A percentile compares a stretch with the other conserved stretches of the same genome.
Conservation (phyloP, 2,888 invertebrate genomes). For the Perithous albicinctus region DNA sequence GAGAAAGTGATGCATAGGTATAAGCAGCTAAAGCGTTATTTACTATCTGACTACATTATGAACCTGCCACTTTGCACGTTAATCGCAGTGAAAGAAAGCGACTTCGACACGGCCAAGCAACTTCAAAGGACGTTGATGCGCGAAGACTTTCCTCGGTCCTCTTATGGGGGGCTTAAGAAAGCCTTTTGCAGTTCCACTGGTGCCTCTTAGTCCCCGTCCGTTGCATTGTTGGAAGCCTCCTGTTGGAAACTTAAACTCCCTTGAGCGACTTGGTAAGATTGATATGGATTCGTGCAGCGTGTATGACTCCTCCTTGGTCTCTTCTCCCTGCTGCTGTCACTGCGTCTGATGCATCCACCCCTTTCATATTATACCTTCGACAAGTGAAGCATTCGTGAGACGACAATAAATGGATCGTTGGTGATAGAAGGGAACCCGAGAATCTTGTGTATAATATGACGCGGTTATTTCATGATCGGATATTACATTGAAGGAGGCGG, state of each 20-base stretch:
- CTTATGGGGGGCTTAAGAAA: slow-evolving; percentile 35
- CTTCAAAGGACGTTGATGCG: slow-evolving; percentile 30
- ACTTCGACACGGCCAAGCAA: slow-evolving; percentile 12
- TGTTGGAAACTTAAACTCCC: slow-evolving; percentile 48
- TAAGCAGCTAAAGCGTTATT: neutral
- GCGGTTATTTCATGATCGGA: slow-evolving; percentile 50
- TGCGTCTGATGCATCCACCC: slow-evolving; percentile 10
- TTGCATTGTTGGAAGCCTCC: slow-evolving; percentile 49
- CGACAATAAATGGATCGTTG: slow-evolving; percentile 5
- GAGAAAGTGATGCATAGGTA: neutral
- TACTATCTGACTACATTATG: neutral
- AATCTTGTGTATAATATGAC: slow-evolving; percentile 15
- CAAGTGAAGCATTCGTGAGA: neutral
- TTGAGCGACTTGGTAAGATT: slow-evolving; percentile 51
- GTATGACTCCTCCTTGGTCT: neutral
- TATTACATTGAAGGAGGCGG: slow-evolving; percentile 40
- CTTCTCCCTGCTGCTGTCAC: neutral
- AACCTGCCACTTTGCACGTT: slow-evolving; percentile 8
- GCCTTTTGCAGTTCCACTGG: slow-evolving; percentile 34
- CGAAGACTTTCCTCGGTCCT: slow-evolving; percentile 16
- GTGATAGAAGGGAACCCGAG: neutral
- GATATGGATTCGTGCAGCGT: slow-evolving; percentile 35
- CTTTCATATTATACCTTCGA: neutral
- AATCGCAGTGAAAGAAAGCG: neutral
- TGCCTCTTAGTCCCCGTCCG: slow-evolving; percentile 18